Conservation (phyloP, 2,113 vertebrate species). For the Drymodes brunneopygia region DNA sequence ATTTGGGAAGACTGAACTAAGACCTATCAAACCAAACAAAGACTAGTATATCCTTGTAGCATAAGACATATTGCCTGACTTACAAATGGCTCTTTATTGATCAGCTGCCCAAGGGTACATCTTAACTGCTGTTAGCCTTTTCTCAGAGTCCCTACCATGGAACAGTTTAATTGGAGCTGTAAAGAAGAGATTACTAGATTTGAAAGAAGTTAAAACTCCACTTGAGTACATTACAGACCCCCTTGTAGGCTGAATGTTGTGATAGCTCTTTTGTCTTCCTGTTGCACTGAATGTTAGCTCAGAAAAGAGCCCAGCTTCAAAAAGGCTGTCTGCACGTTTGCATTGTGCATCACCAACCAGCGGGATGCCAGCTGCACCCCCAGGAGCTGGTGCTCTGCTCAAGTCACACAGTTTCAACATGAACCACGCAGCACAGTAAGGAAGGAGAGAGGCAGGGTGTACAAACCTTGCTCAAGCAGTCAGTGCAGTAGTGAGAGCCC, state of each 20-base stretch:
- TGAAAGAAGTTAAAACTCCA: not conserved
- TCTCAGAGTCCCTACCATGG: not conserved
- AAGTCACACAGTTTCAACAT: not conserved
- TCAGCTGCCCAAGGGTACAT: not conserved
- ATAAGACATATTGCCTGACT: not conserved
- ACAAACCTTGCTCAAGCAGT: constrained; percentile 94
- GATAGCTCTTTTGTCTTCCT: not conserved
- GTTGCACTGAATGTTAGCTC: not conserved
- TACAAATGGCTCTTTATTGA: not conserved
- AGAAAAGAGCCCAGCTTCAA: not conserved
- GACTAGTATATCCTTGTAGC: not conserved
- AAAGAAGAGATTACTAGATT: not conserved
- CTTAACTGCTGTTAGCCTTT: not conserved
- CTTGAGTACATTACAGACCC: not conserved
- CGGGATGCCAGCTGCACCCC: not conserved
- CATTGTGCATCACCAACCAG: accelerated
- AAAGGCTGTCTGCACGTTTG: not conserved
- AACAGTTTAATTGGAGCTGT: not conserved
- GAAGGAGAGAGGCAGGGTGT: not conserved
- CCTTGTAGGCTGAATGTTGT: not conserved
- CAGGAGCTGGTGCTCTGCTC: accelerated
- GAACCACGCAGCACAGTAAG: accelerated
- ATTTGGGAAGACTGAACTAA: not conserved
- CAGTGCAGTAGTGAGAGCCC: constrained; percentile 88
- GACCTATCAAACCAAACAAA: not conserved